phyloP scores from a whole-genome alignment of 2,888 invertebrate genomes.

The Amphipyra berbera region DNA sequence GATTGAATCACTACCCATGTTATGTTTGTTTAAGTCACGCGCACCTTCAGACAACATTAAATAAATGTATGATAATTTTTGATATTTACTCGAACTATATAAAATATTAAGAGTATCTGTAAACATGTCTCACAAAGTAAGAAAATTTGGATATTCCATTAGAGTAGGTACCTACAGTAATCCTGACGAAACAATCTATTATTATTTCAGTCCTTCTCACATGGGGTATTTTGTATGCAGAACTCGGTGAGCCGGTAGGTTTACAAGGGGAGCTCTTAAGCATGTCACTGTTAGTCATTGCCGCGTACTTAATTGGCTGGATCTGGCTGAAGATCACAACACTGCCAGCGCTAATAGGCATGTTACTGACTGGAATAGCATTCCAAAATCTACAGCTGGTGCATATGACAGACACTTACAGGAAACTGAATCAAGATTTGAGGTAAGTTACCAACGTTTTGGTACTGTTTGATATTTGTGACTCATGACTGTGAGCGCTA shows the following conservation, averaged over 20 bases:
- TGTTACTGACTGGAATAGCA: conserved; percentile 93
- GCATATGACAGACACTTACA: conserved; percentile 90
- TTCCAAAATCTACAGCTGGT: conserved; percentile 92
- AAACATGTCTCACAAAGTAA: neutral
- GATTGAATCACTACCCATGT: no score
- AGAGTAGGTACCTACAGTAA: no score
- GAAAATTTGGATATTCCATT: no score
- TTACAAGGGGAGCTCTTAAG: conserved; percentile 92
- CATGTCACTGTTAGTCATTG: conserved; percentile 91
- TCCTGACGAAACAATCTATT: no score
- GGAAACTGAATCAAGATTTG: conserved; percentile 91
- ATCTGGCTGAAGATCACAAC: conserved; percentile 91
- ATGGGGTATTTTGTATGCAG: conserved; percentile 92
- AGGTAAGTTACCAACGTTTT: conserved; percentile 78
- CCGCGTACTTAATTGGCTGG: conserved; percentile 94
- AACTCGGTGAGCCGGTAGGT: conserved; percentile 91
- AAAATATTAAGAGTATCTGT: neutral
- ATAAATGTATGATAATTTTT: neutral
- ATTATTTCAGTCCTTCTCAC: conserved; percentile 88
- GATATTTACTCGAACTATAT: neutral
- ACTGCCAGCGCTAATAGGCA: conserved; percentile 93
- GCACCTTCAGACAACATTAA: neutral
- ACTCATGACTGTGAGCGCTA: no score
- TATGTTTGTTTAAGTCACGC: no score
- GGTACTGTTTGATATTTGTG: no score